phyloP scores from a whole-genome alignment of 2,113 vertebrate genomes.

The Aramus guarauna region DNA sequence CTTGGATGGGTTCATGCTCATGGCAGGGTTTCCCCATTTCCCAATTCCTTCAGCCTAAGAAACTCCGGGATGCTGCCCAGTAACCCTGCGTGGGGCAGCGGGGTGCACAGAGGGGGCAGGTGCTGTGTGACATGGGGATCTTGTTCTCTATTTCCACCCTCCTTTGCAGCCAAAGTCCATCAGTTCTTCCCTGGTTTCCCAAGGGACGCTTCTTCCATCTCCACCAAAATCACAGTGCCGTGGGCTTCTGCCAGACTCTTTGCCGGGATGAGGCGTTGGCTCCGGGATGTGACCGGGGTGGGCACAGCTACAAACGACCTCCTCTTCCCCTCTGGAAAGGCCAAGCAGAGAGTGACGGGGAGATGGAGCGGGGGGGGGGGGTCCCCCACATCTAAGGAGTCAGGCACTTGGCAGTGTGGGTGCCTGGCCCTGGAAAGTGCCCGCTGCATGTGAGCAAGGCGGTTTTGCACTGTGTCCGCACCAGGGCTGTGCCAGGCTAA shows the following conservation, averaged over 20 bases:
- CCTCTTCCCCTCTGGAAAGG: slow-evolving; percentile 51
- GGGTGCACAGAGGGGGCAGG: background rate
- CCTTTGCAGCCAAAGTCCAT: background rate
- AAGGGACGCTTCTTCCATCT: background rate
- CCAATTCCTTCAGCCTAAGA: background rate
- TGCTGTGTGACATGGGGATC: background rate
- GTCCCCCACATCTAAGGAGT: background rate
- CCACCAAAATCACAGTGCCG: background rate
- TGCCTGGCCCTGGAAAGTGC: background rate
- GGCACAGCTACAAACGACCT: background rate
- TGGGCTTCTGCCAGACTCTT: background rate
- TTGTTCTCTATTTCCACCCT: background rate
- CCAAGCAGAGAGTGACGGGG: background rate
- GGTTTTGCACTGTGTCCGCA: fast-evolving
- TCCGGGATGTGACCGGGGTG: background rate
- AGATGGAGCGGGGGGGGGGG: background rate
- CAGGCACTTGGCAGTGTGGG: background rate
- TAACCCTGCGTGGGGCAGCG: background rate
- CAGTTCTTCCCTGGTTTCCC: background rate
- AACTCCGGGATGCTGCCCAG: background rate
- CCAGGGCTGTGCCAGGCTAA: background rate
- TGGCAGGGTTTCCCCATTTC: background rate
- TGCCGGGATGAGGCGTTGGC: background rate
- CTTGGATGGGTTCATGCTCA: background rate
- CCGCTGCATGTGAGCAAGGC: fast-evolving